Percentiles rank a stretch among this genome's conserved stretches.
Conservation (phyloP, 1,140 invertebrate species). For the Magallana angulata region DNA sequence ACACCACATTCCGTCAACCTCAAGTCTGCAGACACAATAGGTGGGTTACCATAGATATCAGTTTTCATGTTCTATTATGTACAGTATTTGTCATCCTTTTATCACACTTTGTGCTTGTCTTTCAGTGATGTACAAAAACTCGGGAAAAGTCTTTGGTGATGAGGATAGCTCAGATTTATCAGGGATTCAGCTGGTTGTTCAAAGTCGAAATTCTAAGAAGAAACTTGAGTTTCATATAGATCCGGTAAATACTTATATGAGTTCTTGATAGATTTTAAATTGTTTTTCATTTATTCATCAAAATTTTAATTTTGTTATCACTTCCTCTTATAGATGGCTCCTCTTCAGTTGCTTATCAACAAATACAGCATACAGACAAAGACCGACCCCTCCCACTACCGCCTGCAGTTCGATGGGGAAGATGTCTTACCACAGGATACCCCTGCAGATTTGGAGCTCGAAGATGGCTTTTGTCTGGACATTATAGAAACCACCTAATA, state of each 20-base stretch:
- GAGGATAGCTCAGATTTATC: background rate
- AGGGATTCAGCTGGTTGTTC: constrained; percentile 36
- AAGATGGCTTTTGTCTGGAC: constrained; percentile 55
- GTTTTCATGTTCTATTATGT: background rate
- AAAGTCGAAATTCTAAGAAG: constrained; percentile 42
- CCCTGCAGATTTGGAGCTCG: constrained; percentile 45
- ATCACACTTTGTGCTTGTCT: background rate
- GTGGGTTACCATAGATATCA: background rate
- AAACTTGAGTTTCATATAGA: constrained; percentile 47
- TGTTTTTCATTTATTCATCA: too few relatives aligned
- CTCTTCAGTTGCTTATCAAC: constrained; percentile 39
- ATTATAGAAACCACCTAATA: constrained; percentile 33
- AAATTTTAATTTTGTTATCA: background rate
- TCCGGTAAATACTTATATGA: constrained; percentile 16
- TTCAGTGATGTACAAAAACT: constrained; percentile 26
- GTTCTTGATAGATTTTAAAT: too few relatives aligned
- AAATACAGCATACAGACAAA: constrained; percentile 49
- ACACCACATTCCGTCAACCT: background rate
- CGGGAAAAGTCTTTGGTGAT: background rate
- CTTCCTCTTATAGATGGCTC: constrained; percentile 43
- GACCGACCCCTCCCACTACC: constrained; percentile 28
- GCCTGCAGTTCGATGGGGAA: constrained; percentile 54
- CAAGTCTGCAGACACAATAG: constrained; percentile 18
- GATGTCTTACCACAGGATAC: constrained; percentile 40
- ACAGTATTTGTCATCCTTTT: too few relatives aligned